Conservation (phyloP, 2,888 invertebrate species). For the Dromius quadrimaculatus region DNA sequence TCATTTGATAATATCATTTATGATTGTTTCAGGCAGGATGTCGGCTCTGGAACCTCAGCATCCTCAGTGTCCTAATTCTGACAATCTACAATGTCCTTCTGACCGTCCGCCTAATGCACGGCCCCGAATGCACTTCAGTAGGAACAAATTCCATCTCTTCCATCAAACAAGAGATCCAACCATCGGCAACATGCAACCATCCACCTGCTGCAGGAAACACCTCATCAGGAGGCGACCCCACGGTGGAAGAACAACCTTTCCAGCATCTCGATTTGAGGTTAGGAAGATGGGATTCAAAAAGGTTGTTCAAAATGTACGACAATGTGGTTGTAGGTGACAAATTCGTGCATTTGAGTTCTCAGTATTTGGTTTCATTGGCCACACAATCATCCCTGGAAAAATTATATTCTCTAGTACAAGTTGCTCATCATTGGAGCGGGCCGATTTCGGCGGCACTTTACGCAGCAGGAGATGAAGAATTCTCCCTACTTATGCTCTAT, state of each 20-base stretch:
- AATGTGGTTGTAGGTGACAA: slow-evolving; percentile 77
- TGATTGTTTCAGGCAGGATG: slow-evolving; percentile 65
- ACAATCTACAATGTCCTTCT: slow-evolving; percentile 75
- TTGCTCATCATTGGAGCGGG: slow-evolving; percentile 86
- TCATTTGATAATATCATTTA: too few relatives aligned
- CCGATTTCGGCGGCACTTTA: slow-evolving; percentile 88
- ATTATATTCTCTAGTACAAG: slow-evolving; percentile 80
- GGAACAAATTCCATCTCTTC: slow-evolving; percentile 52
- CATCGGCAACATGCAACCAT: slow-evolving; percentile 55
- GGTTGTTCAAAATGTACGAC: slow-evolving; percentile 80
- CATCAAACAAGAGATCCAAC: slow-evolving; percentile 29
- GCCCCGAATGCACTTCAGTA: slow-evolving; percentile 64
- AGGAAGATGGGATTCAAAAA: slow-evolving; percentile 81
- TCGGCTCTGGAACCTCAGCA: slow-evolving; percentile 78
- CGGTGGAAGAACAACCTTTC: slow-evolving; percentile 64
- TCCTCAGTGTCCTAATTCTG: slow-evolving; percentile 74
- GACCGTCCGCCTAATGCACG: slow-evolving; percentile 71
- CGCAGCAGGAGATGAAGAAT: slow-evolving; percentile 83
- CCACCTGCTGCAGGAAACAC: slow-evolving; percentile 43
- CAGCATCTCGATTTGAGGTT: slow-evolving; percentile 74
- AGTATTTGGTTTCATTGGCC: slow-evolving; percentile 78
- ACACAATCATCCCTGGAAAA: slow-evolving; percentile 90
- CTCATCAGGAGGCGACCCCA: slow-evolving; percentile 12
- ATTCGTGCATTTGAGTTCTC: slow-evolving; percentile 73
- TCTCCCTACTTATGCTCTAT: slow-evolving; percentile 79